These are phyloP conservation scores for Drepanosiphum platanoidis DNA, from an alignment of 2,888 invertebrate species.

Conservation along the genomic window DNA sequence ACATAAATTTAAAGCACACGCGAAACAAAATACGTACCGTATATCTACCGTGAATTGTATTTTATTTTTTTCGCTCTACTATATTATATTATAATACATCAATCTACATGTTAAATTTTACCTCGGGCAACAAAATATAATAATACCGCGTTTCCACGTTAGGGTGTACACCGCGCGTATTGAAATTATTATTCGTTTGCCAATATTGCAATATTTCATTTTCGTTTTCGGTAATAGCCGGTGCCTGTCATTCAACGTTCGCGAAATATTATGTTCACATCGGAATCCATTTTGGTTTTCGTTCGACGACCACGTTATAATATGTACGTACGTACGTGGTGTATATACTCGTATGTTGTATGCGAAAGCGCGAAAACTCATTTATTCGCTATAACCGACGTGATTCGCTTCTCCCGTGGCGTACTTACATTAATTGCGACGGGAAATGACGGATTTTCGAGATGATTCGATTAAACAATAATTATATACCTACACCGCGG, in stretches of 20 bases:
- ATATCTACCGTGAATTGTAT: neutral
- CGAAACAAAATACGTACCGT: neutral
- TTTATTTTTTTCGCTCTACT: neutral
- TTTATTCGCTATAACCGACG: slow-evolving; percentile 12
- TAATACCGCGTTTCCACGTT: neutral
- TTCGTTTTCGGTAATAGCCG: neutral
- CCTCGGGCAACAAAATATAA: neutral
- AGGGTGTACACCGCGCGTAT: too few species aligned
- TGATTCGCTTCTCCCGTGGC: neutral
- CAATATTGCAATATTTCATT: neutral
- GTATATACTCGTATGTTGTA: too few species aligned
- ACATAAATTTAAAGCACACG: too few species aligned
- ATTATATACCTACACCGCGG: too few species aligned
- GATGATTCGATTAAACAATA: neutral
- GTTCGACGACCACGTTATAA: too few species aligned
- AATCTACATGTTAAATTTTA: neutral
- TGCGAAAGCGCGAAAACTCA: slow-evolving; percentile 2
- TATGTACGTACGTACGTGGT: too few species aligned
- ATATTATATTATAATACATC: neutral
- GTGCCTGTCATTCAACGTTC: neutral
- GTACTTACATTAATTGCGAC: neutral
- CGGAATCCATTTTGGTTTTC: slow-evolving; percentile 7
- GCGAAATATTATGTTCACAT: neutral
- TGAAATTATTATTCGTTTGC: neutral
- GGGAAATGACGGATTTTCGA: slow-evolving; percentile 14